Conservation (phyloP, 2,888 invertebrate species). For the Terebella lapidaria region DNA sequence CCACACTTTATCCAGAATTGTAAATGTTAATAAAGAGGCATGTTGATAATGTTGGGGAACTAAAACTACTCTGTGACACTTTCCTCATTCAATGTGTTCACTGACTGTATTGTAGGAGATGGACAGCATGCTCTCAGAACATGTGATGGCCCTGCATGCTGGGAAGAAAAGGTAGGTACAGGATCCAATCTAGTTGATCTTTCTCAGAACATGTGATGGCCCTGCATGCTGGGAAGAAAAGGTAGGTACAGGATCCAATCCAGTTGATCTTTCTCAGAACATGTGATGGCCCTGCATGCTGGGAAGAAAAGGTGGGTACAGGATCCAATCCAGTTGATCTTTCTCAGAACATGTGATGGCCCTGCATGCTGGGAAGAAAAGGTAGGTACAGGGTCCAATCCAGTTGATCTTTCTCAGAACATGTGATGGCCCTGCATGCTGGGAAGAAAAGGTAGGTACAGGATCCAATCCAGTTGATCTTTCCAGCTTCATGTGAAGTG, state of each 20-base stretch:
- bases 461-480: too few species aligned
- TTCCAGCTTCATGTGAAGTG: too few species aligned
- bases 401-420: too few species aligned
- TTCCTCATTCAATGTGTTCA: too few species aligned
- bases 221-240: constrained; percentile 55
- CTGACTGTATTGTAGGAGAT: too few species aligned
- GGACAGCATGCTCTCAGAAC: constrained; percentile 73
- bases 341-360: constrained; percentile 82
- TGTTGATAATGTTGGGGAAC: too few species aligned
- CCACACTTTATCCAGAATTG: too few species aligned
- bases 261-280: too few species aligned
- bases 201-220: constrained; percentile 82
- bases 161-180: constrained; percentile 15
- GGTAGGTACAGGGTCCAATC: constrained; percentile 1
- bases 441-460: constrained; percentile 14
- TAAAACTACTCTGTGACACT: too few species aligned
- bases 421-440: constrained; percentile 70
- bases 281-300: constrained; percentile 70
- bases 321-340: too few species aligned
- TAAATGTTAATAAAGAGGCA: too few species aligned
- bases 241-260: constrained; percentile 1
- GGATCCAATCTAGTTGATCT: too few species aligned
- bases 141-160: constrained; percentile 71
- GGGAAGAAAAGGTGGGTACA: constrained; percentile 14
- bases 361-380: constrained; percentile 55